Conservation (phyloP, 2,888 invertebrate species). For the Drosophila nigricruria region DNA sequence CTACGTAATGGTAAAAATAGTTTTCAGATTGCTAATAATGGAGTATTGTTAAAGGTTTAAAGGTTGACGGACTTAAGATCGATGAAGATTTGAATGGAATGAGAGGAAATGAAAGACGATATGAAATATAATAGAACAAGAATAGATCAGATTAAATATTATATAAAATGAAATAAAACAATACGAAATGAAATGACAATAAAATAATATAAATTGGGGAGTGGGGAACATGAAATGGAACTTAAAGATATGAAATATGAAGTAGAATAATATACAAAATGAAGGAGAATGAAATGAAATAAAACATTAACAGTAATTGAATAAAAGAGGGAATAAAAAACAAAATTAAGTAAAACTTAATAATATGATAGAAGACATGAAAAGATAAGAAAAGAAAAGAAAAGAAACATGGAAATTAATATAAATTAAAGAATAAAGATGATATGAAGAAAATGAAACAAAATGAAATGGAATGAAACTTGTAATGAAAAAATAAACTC, state of each 20-base stretch:
- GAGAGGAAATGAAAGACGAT: background rate
- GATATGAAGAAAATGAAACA: background rate
- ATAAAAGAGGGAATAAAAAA: no score
- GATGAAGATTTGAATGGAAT: background rate
- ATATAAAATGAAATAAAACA: background rate
- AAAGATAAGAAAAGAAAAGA: background rate
- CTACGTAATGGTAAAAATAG: background rate
- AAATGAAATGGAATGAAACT: background rate
- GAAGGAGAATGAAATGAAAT: background rate
- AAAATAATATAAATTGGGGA: background rate
- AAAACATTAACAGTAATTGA: no score
- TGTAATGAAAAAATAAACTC: no score
- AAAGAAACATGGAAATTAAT: no score
- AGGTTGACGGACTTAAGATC: background rate
- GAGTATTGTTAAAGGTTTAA: background rate
- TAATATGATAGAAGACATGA: background rate
- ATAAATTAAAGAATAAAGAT: background rate
- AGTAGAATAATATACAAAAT: background rate
- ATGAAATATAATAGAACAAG: background rate
- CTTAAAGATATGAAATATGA: background rate
- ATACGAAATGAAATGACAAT: background rate
- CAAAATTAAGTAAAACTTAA: background rate
- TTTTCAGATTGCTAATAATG: background rate
- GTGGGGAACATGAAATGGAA: background rate
- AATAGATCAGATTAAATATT: background rate